Base-by-base conservation (phyloP, 2,888 invertebrate genomes). In the Spicauda simplicius region DNA sequence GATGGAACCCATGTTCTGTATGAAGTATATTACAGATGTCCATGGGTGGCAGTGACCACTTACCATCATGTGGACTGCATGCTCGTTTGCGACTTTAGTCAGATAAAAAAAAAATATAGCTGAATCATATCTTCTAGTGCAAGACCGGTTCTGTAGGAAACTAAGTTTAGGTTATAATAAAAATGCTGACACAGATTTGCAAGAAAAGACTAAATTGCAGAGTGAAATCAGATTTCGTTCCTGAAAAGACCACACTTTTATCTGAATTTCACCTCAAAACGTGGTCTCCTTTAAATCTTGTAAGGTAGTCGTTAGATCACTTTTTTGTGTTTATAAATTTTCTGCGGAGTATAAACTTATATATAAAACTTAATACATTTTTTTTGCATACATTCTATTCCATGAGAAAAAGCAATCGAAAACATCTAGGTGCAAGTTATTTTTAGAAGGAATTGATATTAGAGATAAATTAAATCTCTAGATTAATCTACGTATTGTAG, bases 181-280 rank as follows among this genome's bases (percentile, higher is more conserved):
- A 61, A 61, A 61, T n/a, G 37, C 61, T 41, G 19, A 53, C 61
- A 61, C 53, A 20, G 37, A 53, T 41, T 61, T 61, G 37, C 61
- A 61, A 61, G 61, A 61, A 41, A 61, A 61, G 61, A 37, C 20
- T 61, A 61, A 61, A 53, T 61, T 61, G 61, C 61, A 14, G 52
- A 53, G 37, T 54, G 61, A 61, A 61, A 53, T 61, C 61, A 54
- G 52, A 61, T 61, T 54, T 20, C 37, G 41, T 53, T 61, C 37
- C 5, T 25, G 25, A 53, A 53, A 33, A 54, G 61, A 53, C 53
- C 18, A 41, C 37, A 14, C 37, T 37, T 53, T 61, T 41, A 41
- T 41, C 53, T 53, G 61, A 53, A 61, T 53, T 54, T 53, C n/a
- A 37, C 53, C 53, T 53, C 41, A 41, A 61, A 61, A 5, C 5